Base-by-base conservation (phyloP, 2,797 vertebrate species). In the Typhlichthys subterraneus region DNA sequence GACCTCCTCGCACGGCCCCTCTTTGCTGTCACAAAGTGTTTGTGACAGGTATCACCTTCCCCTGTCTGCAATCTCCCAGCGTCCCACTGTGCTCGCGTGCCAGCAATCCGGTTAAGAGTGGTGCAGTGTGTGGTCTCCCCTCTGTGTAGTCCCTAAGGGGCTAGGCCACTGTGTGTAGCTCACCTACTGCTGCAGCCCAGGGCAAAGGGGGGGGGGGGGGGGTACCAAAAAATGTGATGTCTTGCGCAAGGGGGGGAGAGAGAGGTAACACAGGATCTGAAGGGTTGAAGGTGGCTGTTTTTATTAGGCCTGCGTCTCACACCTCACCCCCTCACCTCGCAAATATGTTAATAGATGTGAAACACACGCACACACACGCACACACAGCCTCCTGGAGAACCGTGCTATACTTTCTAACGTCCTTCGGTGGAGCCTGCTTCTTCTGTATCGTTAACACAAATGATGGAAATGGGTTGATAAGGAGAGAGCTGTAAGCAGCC, bases 381-480 rank as follows among this genome's bases (percentile, higher is more conserved):
- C 60, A 73, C 63, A 55, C 15, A 19, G 71, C 72, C 59, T 77
- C 53, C 51, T 12, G 12, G 14, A 54, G 79, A 78, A 60, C 80
- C 79, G 79, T 80, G 85, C 79, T 85, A 87, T 77, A 85, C 57
- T 65, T 62, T 73, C 60, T 76, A 59, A 56, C 62, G 61, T 67
- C 70, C 0, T 65, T 69, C 76, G 57, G 57, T 70, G 88, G 85
- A 89, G 88, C 65, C 71, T 29, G 72, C 68, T 42, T 82, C 85
- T 73, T 83, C 70, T 67, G 83, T 82, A 85, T 80, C 87, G 82
- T 83, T 75, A 88, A 82, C 80, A 79, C 75, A 75, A 80, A 80
- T 69, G 77, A 79, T 71, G 81, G 69, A 77, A 77, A 80, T 77
- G 73, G 42, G 3, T 17, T 61, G 75, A 76, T 80, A 64, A 73